Conservation (phyloP, 2,888 invertebrate species). For the Cryptus armator region DNA sequence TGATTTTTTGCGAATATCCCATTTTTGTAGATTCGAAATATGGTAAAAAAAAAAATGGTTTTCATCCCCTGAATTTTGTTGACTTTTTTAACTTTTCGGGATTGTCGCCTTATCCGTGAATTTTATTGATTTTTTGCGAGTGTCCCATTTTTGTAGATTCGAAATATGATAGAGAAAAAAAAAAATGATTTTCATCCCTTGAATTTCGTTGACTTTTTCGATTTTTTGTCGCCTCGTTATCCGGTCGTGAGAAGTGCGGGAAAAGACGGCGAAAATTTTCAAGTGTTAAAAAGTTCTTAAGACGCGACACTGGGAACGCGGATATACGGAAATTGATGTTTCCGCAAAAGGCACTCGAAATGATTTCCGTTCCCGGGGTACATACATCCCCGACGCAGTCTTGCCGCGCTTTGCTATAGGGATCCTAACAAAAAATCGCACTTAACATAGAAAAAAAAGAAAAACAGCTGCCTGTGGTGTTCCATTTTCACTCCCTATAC, state of each 20-base stretch:
- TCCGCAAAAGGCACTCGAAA: constrained; percentile 79
- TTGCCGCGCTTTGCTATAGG: constrained; percentile 70
- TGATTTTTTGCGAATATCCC: background rate
- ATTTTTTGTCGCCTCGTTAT: constrained; percentile 40
- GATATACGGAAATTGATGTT: constrained; percentile 69
- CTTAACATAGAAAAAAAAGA: constrained; percentile 61
- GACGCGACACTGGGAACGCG: constrained; percentile 20
- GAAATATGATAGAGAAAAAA: background rate
- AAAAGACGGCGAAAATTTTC: constrained; percentile 55
- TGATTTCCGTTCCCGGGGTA: constrained; percentile 76
- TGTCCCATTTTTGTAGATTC: background rate
- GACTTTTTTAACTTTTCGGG: background rate
- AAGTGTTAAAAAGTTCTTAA: constrained; percentile 51
- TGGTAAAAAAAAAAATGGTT: background rate
- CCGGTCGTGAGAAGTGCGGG: constrained; percentile 46
- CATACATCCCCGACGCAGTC: constrained; percentile 65
- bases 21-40: background rate
- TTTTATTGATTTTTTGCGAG: background rate
- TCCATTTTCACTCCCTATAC: background rate
- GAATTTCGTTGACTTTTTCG: background rate
- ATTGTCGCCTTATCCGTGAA: constrained; percentile 1
- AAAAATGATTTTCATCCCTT: background rate
- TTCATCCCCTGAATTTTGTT: background rate
- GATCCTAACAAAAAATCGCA: constrained; percentile 69
- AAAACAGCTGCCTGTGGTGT: constrained; percentile 52